phyloP scores from a whole-genome alignment of 2,888 invertebrate species.

The Notodonta dromedarius region DNA sequence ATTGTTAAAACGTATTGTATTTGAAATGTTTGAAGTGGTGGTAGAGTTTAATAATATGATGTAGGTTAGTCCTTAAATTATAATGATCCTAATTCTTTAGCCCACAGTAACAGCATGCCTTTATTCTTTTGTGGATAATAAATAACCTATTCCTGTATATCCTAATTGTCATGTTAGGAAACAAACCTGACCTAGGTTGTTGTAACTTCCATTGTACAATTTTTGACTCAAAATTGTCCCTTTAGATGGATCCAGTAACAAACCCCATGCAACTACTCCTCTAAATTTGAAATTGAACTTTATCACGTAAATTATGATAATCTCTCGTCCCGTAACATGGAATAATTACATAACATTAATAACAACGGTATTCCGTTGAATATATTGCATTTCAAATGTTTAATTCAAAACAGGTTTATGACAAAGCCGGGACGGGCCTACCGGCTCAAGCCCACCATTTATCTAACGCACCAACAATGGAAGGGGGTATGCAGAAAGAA shows the following conservation, averaged over 20 bases:
- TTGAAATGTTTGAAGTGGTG: neutral
- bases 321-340: neutral
- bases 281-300: no score
- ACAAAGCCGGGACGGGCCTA: conserved; percentile 24
- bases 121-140: no score
- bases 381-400: conserved; percentile 27
- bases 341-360: conserved; percentile 2
- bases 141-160: neutral
- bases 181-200: no score
- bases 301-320: neutral
- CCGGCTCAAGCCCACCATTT: conserved; percentile 23
- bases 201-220: no score
- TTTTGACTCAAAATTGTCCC: no score
- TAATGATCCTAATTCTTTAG: no score
- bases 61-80: no score
- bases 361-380: conserved; percentile 14
- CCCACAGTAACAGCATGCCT: no score
- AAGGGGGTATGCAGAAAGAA: conserved; percentile 28
- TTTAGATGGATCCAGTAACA: no score
- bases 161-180: no score
- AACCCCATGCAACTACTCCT: no score
- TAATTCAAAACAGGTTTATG: conserved; percentile 38
- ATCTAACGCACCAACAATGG: conserved; percentile 26
- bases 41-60: neutral
- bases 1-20: neutral